Evolutionary conservation across 2,113 vertebrate genomes (phyloP), one percentile per base, ranked within the genome.

Genomic region (Maccullochella peelii): DNA sequence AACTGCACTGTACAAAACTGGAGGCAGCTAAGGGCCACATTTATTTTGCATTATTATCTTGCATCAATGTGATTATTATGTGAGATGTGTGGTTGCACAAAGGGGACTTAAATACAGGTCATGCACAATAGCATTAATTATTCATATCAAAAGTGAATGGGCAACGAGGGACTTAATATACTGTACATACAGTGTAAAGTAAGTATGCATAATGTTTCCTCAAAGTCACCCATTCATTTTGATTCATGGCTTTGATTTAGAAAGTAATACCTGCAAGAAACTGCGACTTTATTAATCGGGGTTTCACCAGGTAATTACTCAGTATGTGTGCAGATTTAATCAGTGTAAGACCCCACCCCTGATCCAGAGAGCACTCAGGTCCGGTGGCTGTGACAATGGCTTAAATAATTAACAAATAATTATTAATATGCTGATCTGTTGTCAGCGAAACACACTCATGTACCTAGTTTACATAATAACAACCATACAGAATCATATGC

Each of bases 121-220:
- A 89, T 79, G 80, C 73, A 71, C 84, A 79, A 84, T 86, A 59
- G 20, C 62, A 83, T 91, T 88, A 84, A 91, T 87, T 88, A 92
- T 90, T 91, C 85, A 93, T 86, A 86, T 59, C 27, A 69, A 52
- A 55, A 86, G 55, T 59, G 59, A 90, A 85, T 50, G 77, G 55
- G 69, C 23, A 14, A 54, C n/a, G 8, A 47, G 75, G 68, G 74
- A 85, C 54, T 70, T 68, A 36, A 80, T 66, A 55, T 80, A 85
- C 58, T 83, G 76, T 83, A 82, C n/a, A 33, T 81, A 77, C n/a
- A 79, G 73, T 50, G 15, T 30, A 47, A 83, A 72, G 33, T 65
- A 65, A 70, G 52, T 49, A 49, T 67, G 73, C 38, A 67, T 47
- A 78, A 79, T 74, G 49, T 59, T 70, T 80, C 61, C 52, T 73